Percentiles rank a stretch among this genome's conserved stretches.
Evolutionary conservation across 92 coral and sea anemone genomes (phyloP).

Genomic region (Muricea muricata): DNA sequence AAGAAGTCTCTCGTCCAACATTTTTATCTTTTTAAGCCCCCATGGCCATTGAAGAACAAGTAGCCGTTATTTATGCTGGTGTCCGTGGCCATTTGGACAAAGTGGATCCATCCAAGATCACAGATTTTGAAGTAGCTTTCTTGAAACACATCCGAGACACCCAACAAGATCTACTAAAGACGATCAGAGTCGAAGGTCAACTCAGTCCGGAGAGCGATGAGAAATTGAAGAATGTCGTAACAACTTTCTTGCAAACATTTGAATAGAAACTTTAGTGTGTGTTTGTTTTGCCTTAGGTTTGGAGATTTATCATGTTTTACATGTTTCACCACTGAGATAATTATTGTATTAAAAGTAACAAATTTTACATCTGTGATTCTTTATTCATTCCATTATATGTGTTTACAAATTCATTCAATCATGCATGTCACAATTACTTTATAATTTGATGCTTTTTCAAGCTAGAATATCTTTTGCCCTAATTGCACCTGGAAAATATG

Average conservation of each 20-base stretch:
- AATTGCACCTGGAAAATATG: too few relatives aligned
- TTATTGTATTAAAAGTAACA: conserved; percentile 38
- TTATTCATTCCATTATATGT: too few relatives aligned
- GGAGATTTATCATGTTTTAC: conserved; percentile 29
- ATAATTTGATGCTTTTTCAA: too few relatives aligned
- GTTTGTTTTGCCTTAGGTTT: background rate
- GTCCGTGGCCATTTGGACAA: conserved; percentile 98
- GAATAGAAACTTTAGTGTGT: conserved; percentile 56
- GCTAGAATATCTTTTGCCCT: too few relatives aligned
- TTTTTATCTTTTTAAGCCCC: conserved; percentile 68
- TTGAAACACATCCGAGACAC: conserved; percentile 91
- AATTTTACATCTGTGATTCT: conserved; percentile 37
- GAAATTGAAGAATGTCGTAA: conserved; percentile 88
- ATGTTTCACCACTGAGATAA: conserved; percentile 3
- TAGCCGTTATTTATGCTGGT: conserved; percentile 97
- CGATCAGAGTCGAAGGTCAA: conserved; percentile 87
- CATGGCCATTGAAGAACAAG: conserved; percentile 99
- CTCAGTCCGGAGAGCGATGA: conserved; percentile 93
- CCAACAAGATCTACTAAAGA: conserved; percentile 86
- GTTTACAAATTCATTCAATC: too few relatives aligned
- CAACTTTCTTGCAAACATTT: conserved; percentile 85
- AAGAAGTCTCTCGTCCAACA: background rate
- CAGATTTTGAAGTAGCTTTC: conserved; percentile 95
- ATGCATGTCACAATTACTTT: too few relatives aligned
- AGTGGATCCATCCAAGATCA: conserved; percentile 92